phyloP scores from a whole-genome alignment of 2,888 invertebrate species.

The Andricus quercusramuli region DNA sequence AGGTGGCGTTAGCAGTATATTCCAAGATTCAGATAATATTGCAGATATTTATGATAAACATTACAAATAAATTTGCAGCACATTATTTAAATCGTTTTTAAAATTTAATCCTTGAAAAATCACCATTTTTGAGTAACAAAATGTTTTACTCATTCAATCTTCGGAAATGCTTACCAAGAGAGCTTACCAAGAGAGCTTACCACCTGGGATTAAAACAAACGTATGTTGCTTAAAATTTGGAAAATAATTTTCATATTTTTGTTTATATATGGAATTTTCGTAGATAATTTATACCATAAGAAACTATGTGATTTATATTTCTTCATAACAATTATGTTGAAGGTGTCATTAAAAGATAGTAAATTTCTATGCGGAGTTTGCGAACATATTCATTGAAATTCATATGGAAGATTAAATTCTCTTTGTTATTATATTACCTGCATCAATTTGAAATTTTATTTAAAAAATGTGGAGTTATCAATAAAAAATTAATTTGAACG shows the following conservation, averaged over 20 bases:
- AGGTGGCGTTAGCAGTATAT: background rate
- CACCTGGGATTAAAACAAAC: background rate
- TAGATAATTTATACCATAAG: background rate
- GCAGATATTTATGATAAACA: background rate
- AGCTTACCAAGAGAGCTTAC: background rate
- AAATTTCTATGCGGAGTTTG: background rate
- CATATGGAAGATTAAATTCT: background rate
- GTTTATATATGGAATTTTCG: background rate
- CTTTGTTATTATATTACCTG: background rate
- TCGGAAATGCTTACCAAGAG: background rate
- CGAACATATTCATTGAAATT: background rate
- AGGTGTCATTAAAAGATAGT: background rate
- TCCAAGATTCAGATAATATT: background rate
- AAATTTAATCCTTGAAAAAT: background rate
- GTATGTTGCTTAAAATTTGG: too few species aligned
- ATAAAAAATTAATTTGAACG: too few species aligned
- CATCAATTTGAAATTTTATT: background rate
- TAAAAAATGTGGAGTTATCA: too few species aligned
- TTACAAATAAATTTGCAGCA: background rate
- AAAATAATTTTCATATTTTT: background rate
- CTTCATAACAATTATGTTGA: background rate
- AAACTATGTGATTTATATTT: background rate
- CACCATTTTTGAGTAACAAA: too few species aligned
- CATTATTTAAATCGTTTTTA: background rate
- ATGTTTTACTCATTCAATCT: background rate